Evolutionary conservation across 2,888 invertebrate genomes (phyloP).

Genomic region (Automeris io): DNA sequence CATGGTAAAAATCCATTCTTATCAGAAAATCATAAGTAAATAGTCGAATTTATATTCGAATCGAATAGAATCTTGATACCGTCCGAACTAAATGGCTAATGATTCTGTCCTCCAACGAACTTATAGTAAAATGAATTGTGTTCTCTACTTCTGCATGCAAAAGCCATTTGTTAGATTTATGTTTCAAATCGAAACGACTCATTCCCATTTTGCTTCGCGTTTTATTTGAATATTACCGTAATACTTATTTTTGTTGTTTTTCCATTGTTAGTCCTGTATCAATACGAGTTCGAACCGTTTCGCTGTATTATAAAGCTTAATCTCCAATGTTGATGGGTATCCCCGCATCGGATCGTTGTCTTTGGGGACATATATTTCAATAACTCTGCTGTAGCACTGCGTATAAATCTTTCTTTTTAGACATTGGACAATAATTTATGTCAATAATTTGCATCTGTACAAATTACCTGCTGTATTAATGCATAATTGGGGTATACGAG

Average conservation of each 20-base stretch:
- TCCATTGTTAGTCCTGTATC: slow-evolving; percentile 24
- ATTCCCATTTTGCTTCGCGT: slow-evolving; percentile 57
- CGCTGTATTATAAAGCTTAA: slow-evolving; percentile 32
- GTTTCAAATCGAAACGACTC: slow-evolving; percentile 56
- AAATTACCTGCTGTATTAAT: slow-evolving; percentile 37
- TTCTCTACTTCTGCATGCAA: slow-evolving; percentile 45
- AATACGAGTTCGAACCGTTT: slow-evolving; percentile 31
- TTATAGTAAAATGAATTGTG: slow-evolving; percentile 34
- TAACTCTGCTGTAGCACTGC: slow-evolving; percentile 58
- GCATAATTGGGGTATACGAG: slow-evolving; percentile 28
- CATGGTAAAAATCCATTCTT: background rate
- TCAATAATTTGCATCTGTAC: slow-evolving; percentile 51
- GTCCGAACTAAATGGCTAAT: slow-evolving; percentile 10
- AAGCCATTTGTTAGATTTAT: slow-evolving; percentile 61
- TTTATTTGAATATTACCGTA: slow-evolving; percentile 57
- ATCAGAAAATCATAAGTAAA: background rate
- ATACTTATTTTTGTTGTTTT: slow-evolving; percentile 56
- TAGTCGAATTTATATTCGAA: background rate
- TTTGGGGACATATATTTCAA: slow-evolving; percentile 71
- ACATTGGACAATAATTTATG: slow-evolving; percentile 61
- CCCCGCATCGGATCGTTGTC: slow-evolving; percentile 46
- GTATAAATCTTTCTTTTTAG: slow-evolving; percentile 69
- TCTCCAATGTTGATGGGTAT: slow-evolving; percentile 26
- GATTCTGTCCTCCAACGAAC: slow-evolving; percentile 13
- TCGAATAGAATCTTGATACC: slow-evolving; percentile 6